phyloP scores from a whole-genome alignment of 2,888 invertebrate genomes.

The Incurvaria masculella region DNA sequence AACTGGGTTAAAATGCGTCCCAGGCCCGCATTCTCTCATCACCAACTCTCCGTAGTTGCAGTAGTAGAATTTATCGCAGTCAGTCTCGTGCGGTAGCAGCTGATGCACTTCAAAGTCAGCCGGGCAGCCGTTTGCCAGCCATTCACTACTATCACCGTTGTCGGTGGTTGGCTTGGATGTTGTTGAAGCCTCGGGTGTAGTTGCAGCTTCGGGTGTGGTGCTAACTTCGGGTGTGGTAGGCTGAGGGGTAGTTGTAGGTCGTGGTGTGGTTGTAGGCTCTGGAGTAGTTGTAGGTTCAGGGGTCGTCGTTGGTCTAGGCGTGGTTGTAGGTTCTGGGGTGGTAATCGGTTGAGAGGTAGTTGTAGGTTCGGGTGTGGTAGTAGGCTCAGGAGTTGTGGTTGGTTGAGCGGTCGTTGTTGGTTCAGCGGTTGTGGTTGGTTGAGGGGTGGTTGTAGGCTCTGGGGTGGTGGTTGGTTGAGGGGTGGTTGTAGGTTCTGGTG shows the following conservation, averaged over 20 bases:
- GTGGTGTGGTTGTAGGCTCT: background rate
- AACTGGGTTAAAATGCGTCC: slow-evolving; percentile 19
- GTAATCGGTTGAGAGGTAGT: slow-evolving; percentile 12
- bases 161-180: background rate
- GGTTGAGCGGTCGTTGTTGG: slow-evolving; percentile 8
- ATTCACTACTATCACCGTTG: slow-evolving; percentile 1
- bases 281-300: slow-evolving; percentile 9
- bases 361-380: slow-evolving; percentile 13
- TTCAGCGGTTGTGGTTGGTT: too few species aligned
- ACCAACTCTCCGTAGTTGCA: slow-evolving; percentile 23
- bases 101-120: slow-evolving; percentile 19
- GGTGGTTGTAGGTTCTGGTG: too few species aligned
- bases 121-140: slow-evolving; percentile 23
- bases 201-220: too few species aligned
- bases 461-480: too few species aligned
- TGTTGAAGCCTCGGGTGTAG: too few species aligned
- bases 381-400: slow-evolving; percentile 13
- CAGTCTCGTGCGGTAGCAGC: slow-evolving; percentile 23
- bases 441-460: too few species aligned
- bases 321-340: slow-evolving; percentile 3
- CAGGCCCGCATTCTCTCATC: slow-evolving; percentile 17
- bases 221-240: too few species aligned
- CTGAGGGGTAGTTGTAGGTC: background rate
- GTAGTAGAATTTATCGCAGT: slow-evolving; percentile 25
- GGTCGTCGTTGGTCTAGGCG: slow-evolving; percentile 9